A percentile compares a stretch with the other conserved stretches of the same genome.
phyloP scores from a whole-genome alignment of 1,140 invertebrate species.

The Papilio polytes region DNA sequence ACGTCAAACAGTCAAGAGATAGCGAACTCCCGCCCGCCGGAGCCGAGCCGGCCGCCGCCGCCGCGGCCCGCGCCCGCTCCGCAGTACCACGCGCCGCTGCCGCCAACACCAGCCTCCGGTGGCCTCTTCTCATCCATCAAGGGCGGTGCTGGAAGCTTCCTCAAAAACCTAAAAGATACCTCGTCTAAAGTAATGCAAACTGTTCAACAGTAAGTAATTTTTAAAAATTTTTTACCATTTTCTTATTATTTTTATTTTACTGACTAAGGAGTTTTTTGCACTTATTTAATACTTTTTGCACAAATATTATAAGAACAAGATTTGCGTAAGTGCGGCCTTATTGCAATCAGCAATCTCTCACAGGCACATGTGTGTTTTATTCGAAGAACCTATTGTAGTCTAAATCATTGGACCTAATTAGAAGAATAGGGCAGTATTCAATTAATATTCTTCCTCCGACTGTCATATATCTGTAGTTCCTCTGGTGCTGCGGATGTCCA shows the following conservation, averaged over 20 bases:
- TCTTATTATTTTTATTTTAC: too few relatives aligned
- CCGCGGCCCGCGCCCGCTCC: slow-evolving; percentile 64
- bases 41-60: slow-evolving; percentile 66
- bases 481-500: too few relatives aligned
- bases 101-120: slow-evolving; percentile 73
- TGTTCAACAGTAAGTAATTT: slow-evolving; percentile 92
- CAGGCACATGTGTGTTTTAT: too few relatives aligned
- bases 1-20: slow-evolving; percentile 57
- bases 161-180: slow-evolving; percentile 98
- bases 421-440: too few relatives aligned
- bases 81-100: slow-evolving; percentile 71
- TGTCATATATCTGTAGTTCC: too few relatives aligned
- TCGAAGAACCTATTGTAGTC: too few relatives aligned
- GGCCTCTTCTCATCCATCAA: slow-evolving; percentile 92
- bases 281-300: too few relatives aligned
- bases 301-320: too few relatives aligned
- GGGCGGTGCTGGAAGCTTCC: slow-evolving; percentile 92
- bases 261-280: too few relatives aligned
- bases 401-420: too few relatives aligned
- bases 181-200: slow-evolving; percentile 98
- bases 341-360: too few relatives aligned
- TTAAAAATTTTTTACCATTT: not conserved
- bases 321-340: too few relatives aligned
- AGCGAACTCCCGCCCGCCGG: slow-evolving; percentile 60
- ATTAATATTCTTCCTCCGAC: not conserved